A percentile compares a stretch with the other conserved stretches of the same genome.
Conservation (phyloP, 2,113 vertebrate genomes). For the Onychostruthus taczanowskii region DNA sequence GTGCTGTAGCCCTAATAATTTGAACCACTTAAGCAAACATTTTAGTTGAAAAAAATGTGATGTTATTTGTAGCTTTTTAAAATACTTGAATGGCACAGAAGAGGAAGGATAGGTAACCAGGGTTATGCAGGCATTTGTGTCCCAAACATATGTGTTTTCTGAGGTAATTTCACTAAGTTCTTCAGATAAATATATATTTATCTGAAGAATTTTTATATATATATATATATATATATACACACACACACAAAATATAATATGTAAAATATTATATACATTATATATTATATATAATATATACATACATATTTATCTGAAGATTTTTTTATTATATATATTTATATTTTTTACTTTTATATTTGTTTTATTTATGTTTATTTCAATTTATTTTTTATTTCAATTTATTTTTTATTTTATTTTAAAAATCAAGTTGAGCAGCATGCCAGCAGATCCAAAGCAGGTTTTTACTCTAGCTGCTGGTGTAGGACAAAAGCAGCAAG, state of each 20-base stretch:
- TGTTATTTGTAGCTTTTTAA: background rate
- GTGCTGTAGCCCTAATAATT: background rate
- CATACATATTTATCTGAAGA: background rate
- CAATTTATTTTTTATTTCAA: background rate
- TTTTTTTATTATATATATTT: too few relatives aligned
- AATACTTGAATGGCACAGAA: background rate
- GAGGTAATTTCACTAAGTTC: background rate
- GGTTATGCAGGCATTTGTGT: background rate
- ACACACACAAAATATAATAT: too few relatives aligned
- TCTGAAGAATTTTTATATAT: background rate
- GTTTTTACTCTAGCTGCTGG: background rate
- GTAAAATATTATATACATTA: background rate
- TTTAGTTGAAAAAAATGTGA: fast-evolving
- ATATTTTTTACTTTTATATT: too few relatives aligned
- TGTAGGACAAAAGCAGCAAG: background rate
- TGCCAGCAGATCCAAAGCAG: background rate
- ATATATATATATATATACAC: background rate
- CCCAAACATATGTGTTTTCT: background rate
- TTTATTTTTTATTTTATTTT: background rate
- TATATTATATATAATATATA: background rate
- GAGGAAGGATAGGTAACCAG: background rate
- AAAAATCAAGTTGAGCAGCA: background rate
- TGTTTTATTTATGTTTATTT: background rate
- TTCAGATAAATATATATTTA: background rate
- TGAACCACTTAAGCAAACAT: background rate